Base-by-base conservation (phyloP, 2,888 invertebrate genomes). In the Standfussiana lucernea region DNA sequence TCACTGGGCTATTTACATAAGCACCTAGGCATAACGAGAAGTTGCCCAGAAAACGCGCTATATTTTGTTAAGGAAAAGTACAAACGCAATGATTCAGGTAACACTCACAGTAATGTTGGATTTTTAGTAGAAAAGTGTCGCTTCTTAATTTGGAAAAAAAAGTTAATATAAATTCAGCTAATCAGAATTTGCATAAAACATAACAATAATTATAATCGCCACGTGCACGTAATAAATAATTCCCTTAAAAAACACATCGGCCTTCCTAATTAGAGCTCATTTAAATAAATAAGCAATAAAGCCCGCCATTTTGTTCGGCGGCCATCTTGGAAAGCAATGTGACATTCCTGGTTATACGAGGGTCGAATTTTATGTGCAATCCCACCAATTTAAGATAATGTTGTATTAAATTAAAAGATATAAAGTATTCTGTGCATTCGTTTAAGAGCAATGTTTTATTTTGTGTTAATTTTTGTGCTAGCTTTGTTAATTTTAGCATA, bases 261-360 rank as follows among this genome's bases (percentile, higher is more conserved):
- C 82, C 87, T 69, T 84, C 87, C 88, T 93, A 93, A 93, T 93
- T 92, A 91, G 86, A 78, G 47, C 79, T 85, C 89, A 93, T 93
- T 92, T 92, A 91, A 93, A 93, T 92, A 93, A 92, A 93, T 90
- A 93, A 89, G 89, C 91, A 90, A 90, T 92, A 89, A 91, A 86
- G 83, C 78, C 85, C 83, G 80, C 87, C 84, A 85, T 89, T 91
- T 90, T 89, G 85, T 88, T 77, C 79, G 75, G 80, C 87, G 53
- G 83, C 89, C 88, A 88, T 90, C 89, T 90, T 86, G 76, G 77
- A 83, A 65, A 68, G 75, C 72, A 77, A 50, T 83, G 77, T 77
- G 78, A 82, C 82, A 87, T 82, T 76, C 72, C 69, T 72, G 75
- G 70, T 86, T 80, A 80, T 82, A 86, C 72, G 80, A 84, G 80